Conservation (phyloP, 2,888 invertebrate genomes). For the Catocala fraxini region DNA sequence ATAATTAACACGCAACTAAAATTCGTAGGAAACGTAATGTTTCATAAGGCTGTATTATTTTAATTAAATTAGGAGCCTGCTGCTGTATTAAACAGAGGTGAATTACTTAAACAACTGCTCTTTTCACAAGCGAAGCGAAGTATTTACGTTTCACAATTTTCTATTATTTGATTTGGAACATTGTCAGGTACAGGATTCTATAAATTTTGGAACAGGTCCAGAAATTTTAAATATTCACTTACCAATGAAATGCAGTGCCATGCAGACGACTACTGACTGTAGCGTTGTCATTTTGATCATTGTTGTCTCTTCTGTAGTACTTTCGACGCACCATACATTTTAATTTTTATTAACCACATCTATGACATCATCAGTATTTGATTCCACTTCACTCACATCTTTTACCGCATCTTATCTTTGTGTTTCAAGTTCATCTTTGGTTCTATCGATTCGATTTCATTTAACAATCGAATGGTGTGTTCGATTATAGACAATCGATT, state of each 20-base stretch:
- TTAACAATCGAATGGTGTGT: slow-evolving; percentile 27
- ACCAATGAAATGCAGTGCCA: slow-evolving; percentile 73
- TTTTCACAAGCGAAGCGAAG: background rate
- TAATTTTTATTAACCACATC: slow-evolving; percentile 35
- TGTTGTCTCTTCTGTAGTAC: slow-evolving; percentile 46
- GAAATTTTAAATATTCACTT: slow-evolving; percentile 39
- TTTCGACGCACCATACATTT: slow-evolving; percentile 44
- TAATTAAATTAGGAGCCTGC: background rate
- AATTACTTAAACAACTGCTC: slow-evolving; percentile 1
- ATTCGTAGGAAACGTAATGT: background rate
- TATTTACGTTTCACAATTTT: slow-evolving; percentile 2
- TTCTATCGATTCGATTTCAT: slow-evolving; percentile 16
- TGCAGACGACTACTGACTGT: slow-evolving; percentile 63
- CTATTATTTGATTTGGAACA: slow-evolving; percentile 27
- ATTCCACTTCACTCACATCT: slow-evolving; percentile 41
- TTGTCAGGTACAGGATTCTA: slow-evolving; percentile 30
- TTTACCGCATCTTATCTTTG: slow-evolving; percentile 23
- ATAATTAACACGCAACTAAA: background rate
- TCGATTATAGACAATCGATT: slow-evolving; percentile 34
- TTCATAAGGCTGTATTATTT: background rate
- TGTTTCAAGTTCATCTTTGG: slow-evolving; percentile 39
- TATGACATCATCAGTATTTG: slow-evolving; percentile 23
- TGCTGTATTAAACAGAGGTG: background rate
- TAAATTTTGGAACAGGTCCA: slow-evolving; percentile 31
- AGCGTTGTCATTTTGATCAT: slow-evolving; percentile 73